Evolutionary conservation across 2,113 vertebrate species (phyloP).

Genomic region (Canis aureus): DNA sequence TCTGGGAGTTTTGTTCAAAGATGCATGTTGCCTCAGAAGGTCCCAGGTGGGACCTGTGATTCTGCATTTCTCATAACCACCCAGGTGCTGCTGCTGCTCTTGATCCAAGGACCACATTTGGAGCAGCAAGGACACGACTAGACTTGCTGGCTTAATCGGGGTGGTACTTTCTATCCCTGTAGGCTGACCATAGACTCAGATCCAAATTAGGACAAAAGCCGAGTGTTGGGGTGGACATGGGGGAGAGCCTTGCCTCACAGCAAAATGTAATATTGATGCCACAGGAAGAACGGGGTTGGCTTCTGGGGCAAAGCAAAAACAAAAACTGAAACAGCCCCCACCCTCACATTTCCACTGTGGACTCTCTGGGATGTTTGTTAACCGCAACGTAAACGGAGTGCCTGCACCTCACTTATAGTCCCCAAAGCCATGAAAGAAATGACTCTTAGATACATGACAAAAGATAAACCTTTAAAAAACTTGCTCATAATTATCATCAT

Average conservation of each 20-base stretch:
- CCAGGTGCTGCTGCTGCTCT: not conserved
- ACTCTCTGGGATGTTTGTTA: not conserved
- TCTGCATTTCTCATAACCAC: not conserved
- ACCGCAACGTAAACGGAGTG: not conserved
- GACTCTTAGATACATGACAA: constrained; percentile 40
- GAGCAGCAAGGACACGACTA: not conserved
- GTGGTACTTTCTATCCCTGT: not conserved
- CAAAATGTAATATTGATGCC: not conserved
- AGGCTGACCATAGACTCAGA: not conserved
- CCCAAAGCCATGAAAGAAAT: not conserved
- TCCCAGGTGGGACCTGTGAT: not conserved
- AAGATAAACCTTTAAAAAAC: constrained; percentile 58
- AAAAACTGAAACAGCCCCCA: not conserved
- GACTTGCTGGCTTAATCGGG: not conserved
- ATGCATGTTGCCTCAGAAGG: not conserved
- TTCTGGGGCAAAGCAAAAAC: not conserved
- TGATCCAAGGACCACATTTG: not conserved
- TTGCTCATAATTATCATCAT: constrained; percentile 42
- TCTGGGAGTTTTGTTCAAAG: not conserved
- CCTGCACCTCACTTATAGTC: not conserved
- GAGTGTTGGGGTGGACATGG: not conserved
- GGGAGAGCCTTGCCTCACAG: not conserved
- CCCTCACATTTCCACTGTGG: not conserved
- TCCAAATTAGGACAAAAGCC: not conserved
- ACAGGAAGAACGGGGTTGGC: not conserved